Evolutionary conservation across 2,888 invertebrate species (phyloP), one percentile per base, ranked within the genome.

Genomic region (Tubulanus polymorphus): DNA sequence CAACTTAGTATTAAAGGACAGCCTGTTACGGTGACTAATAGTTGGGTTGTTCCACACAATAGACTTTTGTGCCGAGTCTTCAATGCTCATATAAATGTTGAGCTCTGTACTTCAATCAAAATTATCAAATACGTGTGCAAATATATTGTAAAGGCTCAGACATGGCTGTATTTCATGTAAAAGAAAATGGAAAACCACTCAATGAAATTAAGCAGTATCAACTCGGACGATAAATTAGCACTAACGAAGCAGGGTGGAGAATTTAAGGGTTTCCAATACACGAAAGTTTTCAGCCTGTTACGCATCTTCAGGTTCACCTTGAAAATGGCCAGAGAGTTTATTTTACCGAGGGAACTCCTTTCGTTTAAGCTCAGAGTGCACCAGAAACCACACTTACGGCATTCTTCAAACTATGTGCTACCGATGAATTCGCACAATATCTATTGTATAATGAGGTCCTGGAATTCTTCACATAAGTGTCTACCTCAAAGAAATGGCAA

Each of bases 61-160:
- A 58, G 57, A n/a, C 28, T 48, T 29, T 64, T 74, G 3, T 18
- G 46, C n/a, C 68, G 67, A 57, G 66, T 63, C 10, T 75, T 66
- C 48, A 62, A 74, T 48, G 70, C 73, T 1, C 76, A 79, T 57
- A 73, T 74, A n/a, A 79, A 80, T 61, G 74, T 63, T 1, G 60
- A 60, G 25, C 72, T 49, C 54, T 81, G 79, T 56, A 70, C 67
- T 64, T 80, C 78, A 0, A 74, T 81, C 0, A 77, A 79, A 57
- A 66, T 69, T 0, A 76, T 79, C 20, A 78, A 78, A 67, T 32
- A 32, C 35, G 35, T 32, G n/a, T 32, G 35, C 35, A 32, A 79
- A 64, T 81, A 80, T 65, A 72, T 80, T 26, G 69, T 51, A 80
- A 80, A 73, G 76, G 76, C 28, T 48, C 48, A 25, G 63, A 68